These are phyloP conservation scores for Bombus consobrinus DNA, from an alignment of 1,140 invertebrate genomes.

Conservation along the genomic window DNA sequence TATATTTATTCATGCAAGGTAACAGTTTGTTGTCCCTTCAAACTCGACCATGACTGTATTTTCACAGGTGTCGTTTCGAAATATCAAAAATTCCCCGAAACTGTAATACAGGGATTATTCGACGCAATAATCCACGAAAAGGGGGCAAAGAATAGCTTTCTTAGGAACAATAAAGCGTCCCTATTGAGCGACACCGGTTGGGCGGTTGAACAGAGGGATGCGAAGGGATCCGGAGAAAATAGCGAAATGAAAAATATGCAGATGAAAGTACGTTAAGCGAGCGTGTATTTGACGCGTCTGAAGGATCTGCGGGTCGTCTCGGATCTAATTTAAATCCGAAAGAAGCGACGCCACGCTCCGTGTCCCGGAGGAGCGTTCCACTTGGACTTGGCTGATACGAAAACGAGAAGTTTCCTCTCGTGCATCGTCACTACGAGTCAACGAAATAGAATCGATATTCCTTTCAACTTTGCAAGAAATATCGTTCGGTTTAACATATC, in stretches of 20 bases:
- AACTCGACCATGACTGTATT: neutral
- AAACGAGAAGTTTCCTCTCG: neutral
- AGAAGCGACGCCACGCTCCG: conserved; percentile 10
- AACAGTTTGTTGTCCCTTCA: too few relatives aligned
- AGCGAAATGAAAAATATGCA: conserved; percentile 46
- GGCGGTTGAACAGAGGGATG: neutral
- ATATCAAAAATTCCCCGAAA: too few relatives aligned
- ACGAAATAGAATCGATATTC: neutral
- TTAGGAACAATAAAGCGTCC: conserved; percentile 1
- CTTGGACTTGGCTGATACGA: neutral
- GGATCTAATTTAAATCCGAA: conserved; percentile 46
- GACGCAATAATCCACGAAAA: neutral
- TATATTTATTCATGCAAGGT: too few relatives aligned
- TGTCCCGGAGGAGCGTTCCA: neutral
- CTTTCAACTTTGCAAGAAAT: neutral
- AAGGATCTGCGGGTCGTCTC: conserved; percentile 5
- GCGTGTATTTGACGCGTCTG: conserved; percentile 34
- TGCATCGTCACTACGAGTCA: neutral
- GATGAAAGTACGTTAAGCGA: conserved; percentile 17
- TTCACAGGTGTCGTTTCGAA: neutral
- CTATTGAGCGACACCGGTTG: neutral
- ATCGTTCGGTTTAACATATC: too few relatives aligned
- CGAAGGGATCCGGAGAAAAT: neutral
- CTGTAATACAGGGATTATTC: too few relatives aligned
- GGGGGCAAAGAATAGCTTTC: neutral